Evolutionary conservation across 2,113 vertebrate species (phyloP).

Genomic region (Pampusana beccarii): DNA sequence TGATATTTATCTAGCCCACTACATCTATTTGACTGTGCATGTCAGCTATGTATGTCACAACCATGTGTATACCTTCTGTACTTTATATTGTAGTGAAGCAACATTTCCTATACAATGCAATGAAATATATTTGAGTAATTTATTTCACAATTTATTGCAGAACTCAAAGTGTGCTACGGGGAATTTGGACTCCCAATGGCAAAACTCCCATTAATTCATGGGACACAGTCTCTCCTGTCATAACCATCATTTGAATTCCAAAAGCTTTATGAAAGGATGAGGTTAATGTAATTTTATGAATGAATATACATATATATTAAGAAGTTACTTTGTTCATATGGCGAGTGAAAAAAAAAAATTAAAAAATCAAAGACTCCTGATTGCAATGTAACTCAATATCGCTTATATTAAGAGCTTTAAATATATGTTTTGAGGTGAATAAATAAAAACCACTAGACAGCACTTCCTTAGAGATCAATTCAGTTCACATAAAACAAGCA

Average conservation of each 20-base stretch:
- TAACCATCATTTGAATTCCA: not conserved
- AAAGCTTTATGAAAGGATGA: not conserved
- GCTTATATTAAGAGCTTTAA: not conserved
- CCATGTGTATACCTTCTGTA: not conserved
- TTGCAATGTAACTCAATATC: not conserved
- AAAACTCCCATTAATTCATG: not conserved
- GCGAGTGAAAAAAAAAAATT: not conserved
- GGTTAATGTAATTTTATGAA: not conserved
- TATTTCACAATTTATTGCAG: not conserved
- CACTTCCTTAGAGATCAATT: not conserved
- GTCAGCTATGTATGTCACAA: not conserved
- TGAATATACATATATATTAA: not conserved
- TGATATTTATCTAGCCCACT: not conserved
- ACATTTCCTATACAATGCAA: not conserved
- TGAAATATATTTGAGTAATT: not conserved
- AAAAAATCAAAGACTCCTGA: not conserved
- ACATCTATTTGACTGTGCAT: not conserved
- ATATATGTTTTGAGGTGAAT: not conserved
- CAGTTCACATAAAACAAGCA: not conserved
- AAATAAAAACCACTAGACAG: not conserved
- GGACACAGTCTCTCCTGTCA: not conserved
- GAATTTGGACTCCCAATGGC: not conserved
- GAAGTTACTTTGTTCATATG: not conserved
- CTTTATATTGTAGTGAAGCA: not conserved
- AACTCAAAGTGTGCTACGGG: not conserved